Conservation (phyloP, 2,113 vertebrate genomes). For the Manacus vitellinus region DNA sequence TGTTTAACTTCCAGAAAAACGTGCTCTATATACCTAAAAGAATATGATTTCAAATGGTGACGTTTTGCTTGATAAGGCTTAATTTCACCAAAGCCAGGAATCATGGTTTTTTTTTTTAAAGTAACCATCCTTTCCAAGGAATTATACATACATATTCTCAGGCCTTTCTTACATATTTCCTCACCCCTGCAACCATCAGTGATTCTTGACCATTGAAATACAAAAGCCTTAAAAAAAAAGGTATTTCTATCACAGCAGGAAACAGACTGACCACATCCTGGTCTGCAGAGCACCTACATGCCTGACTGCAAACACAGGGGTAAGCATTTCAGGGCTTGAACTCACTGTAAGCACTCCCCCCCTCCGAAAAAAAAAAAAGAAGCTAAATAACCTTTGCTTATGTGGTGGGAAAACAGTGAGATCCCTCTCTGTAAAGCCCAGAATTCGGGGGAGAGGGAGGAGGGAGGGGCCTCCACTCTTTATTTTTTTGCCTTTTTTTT, state of each 20-base stretch:
- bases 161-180: background rate
- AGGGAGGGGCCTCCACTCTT: background rate
- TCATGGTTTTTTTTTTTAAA: background rate
- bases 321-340: background rate
- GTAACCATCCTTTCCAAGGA: background rate
- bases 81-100: background rate
- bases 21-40: background rate
- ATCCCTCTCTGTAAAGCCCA: background rate
- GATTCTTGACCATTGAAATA: background rate
- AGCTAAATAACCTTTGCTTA: background rate
- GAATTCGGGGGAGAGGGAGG: background rate
- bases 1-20: background rate
- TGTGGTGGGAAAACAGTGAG: background rate
- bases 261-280: background rate
- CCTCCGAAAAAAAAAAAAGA: background rate
- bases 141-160: background rate
- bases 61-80: background rate
- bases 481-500: background rate
- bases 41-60: background rate
- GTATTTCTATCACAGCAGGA: background rate
- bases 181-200: background rate
- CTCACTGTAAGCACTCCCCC: background rate
- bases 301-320: background rate
- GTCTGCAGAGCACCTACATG: background rate
- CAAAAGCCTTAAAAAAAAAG: background rate